Evolutionary conservation across 2,888 invertebrate genomes (phyloP), one percentile per base, ranked within the genome.

Genomic region (Villa cingulata): DNA sequence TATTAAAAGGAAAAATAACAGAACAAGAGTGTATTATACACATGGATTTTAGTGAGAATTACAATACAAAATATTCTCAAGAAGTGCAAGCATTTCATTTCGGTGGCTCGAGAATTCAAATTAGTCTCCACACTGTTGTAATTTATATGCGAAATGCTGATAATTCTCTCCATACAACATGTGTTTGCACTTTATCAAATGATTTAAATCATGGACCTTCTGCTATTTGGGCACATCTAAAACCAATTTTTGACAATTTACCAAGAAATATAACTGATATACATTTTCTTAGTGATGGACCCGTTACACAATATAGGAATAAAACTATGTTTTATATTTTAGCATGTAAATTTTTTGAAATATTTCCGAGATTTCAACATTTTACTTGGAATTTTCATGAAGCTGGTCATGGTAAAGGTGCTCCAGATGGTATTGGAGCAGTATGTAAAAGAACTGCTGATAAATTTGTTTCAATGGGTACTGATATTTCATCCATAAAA

Each of bases 231-330:
- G 38, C 38, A 19, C 38, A 38, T 12, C 19, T 38, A 19, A 7
- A 38, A 3, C 18, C 19, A 18, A 38, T 38, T 38, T 38, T 38
- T 2, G 9, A 38, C 5, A 18, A 9, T 3, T 19, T 38, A 14
- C 14, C 18, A 14, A 19, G 19, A 38, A 18, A 18, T 4, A 18
- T 37, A 9, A 18, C 18, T 14, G 5, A 10, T 9, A 10, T 38
- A 14, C 19, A 38, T 10, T 38, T 38, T 38, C 2, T 38, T 19
- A 38, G 38, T 18, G 38, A 38, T 15, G 19, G 48, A 17, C 48
- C 43, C 44, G 41, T 43, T 39, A 43, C 48, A 2, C 43, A 47
- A 27, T 47, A 47, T 16, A 41, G 42, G 20, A 41, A 47, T n/a
- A 41, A 43, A 29, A 19, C 36, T 2, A 44, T 44, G 44, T 44